Conservation (phyloP, 1,140 invertebrate genomes). For the Antheraea pernyi region DNA sequence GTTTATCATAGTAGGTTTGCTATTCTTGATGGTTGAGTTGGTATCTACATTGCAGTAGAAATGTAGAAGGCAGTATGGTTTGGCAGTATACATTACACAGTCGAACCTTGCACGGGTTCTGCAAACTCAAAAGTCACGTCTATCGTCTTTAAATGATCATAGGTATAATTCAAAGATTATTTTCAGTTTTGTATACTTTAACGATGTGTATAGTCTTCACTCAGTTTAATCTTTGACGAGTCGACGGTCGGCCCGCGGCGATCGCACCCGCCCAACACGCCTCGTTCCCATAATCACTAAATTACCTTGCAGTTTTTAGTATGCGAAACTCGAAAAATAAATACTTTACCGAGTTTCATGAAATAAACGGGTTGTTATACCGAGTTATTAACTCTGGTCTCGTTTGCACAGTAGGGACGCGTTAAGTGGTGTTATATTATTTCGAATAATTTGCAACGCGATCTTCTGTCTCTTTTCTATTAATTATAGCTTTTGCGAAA, state of each 20-base stretch:
- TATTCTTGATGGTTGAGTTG: too few relatives aligned
- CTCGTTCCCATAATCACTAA: conserved; percentile 57
- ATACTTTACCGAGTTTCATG: conserved; percentile 52
- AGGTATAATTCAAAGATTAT: not conserved
- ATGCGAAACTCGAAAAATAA: conserved; percentile 64
- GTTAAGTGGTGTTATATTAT: conserved; percentile 3
- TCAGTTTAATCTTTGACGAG: not conserved
- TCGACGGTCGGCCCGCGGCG: not conserved
- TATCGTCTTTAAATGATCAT: not conserved
- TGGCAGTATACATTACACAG: too few relatives aligned
- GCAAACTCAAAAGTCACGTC: too few relatives aligned
- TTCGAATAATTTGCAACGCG: not conserved
- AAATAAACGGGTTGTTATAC: conserved; percentile 24
- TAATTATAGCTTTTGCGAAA: too few relatives aligned
- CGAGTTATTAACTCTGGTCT: not conserved
- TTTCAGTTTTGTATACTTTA: not conserved
- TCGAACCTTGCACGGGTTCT: too few relatives aligned
- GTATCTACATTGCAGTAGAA: too few relatives aligned
- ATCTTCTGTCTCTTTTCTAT: conserved; percentile 26
- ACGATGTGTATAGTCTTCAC: not conserved
- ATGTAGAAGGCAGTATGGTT: too few relatives aligned
- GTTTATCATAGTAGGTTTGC: too few relatives aligned
- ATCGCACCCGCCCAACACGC: conserved; percentile 20
- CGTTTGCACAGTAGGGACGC: conserved; percentile 5
- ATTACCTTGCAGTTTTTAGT: conserved; percentile 48